Percentiles rank a stretch among this genome's conserved stretches.
These are phyloP conservation scores for Amblyraja radiata DNA, from an alignment of 2,797 vertebrate genomes.

Conservation along the genomic window DNA sequence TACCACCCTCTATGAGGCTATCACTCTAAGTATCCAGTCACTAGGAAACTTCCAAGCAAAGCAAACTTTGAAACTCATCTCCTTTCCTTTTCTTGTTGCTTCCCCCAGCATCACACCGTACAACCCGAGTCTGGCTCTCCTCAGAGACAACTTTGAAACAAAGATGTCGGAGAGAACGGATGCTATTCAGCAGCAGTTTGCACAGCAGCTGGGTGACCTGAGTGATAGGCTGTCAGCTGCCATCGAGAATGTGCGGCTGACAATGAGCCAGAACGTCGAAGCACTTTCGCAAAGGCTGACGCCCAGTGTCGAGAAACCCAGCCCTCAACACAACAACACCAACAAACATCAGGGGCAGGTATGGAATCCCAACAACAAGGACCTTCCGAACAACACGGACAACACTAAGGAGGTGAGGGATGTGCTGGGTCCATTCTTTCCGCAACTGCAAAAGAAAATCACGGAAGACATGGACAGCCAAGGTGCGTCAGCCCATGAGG, in stretches of 20 bases:
- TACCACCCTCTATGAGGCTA: too few species aligned
- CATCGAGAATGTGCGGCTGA: slow-evolving; percentile 50
- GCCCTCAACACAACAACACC: slow-evolving; percentile 45
- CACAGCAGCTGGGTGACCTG: slow-evolving; percentile 56
- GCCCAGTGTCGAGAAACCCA: slow-evolving; percentile 55
- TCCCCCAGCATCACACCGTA: too few species aligned
- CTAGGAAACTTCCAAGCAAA: slow-evolving; percentile 47
- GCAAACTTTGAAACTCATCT: slow-evolving; percentile 44
- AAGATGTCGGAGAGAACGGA: slow-evolving; percentile 51
- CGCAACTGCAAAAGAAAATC: slow-evolving; percentile 54
- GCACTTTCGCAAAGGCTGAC: slow-evolving; percentile 57
- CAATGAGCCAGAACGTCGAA: slow-evolving; percentile 56
- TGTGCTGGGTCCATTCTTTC: not conserved
- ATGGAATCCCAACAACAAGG: slow-evolving; percentile 48
- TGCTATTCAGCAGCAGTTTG: slow-evolving; percentile 54
- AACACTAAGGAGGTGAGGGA: too few species aligned
- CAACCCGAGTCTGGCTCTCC: slow-evolving; percentile 43
- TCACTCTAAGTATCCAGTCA: slow-evolving; percentile 48
- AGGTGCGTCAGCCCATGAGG: not conserved
- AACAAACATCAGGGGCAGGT: slow-evolving; percentile 50
- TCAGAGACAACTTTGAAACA: slow-evolving; percentile 47
- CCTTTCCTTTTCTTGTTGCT: too few species aligned
- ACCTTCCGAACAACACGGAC: too few species aligned
- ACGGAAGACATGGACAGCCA: slow-evolving; percentile 62
- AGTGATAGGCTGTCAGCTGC: slow-evolving; percentile 56